Base-by-base conservation (phyloP, 2,113 vertebrate genomes). In the Gymnocephalus cernua region DNA sequence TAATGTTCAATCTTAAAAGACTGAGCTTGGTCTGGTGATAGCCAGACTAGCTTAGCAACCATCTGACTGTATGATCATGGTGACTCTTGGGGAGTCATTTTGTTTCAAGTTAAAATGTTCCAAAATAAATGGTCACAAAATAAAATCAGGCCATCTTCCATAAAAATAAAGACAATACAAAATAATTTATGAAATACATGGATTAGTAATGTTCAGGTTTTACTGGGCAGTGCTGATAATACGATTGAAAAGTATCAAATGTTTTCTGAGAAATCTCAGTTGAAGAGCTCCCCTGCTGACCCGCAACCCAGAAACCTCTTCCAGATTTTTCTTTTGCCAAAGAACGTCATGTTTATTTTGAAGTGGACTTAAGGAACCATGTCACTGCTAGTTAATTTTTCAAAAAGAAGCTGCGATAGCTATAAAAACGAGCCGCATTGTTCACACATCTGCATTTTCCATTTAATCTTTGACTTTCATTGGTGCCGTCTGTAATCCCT, bases 371-470 rank as follows among this genome's bases (percentile, higher is more conserved):
- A 62, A 70, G 74, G 86, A 92, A 84, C 72, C 88, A 79, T 93
- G 90, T 95, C 93, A 88, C 70, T 82, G 74, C 58, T 56, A 70
- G 76, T 93, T 85, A 81, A 82, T 92, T 87, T 87, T 92, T 92
- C 48, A 70, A 65, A 89, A 93, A 94, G 44, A 80, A 83, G 77
- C 79, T 58, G 44, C 79, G 91, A 95, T 91, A 69, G 85, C 79
- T 93, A 89, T 92, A 93, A 94, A 18, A 94, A 93, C 80, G 81
- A 86, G 80, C 79, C 48, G 41, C 77, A 90, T 88, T 94, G 91
- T 94, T 93, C 89, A 71, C 90, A 94, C 93, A 95, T 94, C 94
- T 95, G 94, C 79, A 89, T 93, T 95, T 95, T 90, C 87, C 90
- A 94, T 95, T 93, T 92, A 90, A 92, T 94, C 90, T 93, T 84